Base-by-base conservation (phyloP, 2,113 vertebrate species). In the Micronycteris hirsuta region DNA sequence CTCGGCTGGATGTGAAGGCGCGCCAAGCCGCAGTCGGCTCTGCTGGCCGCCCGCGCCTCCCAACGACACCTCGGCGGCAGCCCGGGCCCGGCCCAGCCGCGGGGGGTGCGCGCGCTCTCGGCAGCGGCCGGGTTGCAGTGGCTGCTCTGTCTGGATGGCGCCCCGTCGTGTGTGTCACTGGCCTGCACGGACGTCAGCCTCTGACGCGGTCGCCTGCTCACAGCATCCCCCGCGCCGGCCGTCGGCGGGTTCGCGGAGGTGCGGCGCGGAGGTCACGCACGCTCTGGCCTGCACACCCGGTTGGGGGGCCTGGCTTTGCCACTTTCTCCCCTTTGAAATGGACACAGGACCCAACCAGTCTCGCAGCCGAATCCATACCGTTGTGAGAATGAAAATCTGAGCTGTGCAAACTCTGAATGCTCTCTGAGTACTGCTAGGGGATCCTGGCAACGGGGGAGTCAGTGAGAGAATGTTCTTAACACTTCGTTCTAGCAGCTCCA, bases 91-190 rank as follows among this genome's bases (percentile, higher is more conserved):
- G 73, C 73, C 15, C 4, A 33, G 15, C 58, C 5, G 71, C 73
- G 19, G 28, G 43, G 43, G 10, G 58, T 8, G 26, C 31, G 7
- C 7, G 36, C 0, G 49, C 13, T 13, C 52, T 12, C 33, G 45
- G 17, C 16, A 33, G 31, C 2, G 1, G 3, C 49, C 1, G 0
- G 6, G 10, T 26, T 47, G 10, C 8, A 7, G 45, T 20, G 11
- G 38, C 47, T 26, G 2, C 28, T 74, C 9, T 38, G 38, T 65
- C 52, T 68, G 28, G 33, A 36, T 41, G 67, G 19, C 31, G 58
- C 80, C 41, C 11, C 14, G 22, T 20, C 24, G 19, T 41, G 19
- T 43, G 80, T 47, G 33, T 38, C n/a, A 38, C 43, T 56, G 52
- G 49, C 52, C 31, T 52, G 2, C 2, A 22, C 5, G 28, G 58